phyloP scores from a whole-genome alignment of 2,113 vertebrate species.

The Macaca fascicularis region DNA sequence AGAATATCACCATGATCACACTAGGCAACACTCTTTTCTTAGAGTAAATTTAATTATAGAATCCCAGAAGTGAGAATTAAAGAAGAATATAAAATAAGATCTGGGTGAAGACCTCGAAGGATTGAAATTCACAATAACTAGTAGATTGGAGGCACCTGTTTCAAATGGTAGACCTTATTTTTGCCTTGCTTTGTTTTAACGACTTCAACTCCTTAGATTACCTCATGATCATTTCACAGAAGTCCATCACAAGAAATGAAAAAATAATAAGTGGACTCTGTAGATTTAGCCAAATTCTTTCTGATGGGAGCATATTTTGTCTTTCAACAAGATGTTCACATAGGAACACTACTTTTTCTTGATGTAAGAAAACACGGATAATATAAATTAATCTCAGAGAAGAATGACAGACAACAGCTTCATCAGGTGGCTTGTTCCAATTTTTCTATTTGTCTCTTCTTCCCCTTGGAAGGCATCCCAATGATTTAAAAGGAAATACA shows the following conservation, averaged over 20 bases:
- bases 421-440: neutral
- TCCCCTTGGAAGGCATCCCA: neutral
- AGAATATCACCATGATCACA: neutral
- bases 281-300: neutral
- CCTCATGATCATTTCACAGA: neutral
- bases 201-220: constrained; percentile 29
- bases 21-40: neutral
- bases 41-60: constrained; percentile 24
- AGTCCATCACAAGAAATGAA: neutral
- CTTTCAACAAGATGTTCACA: constrained; percentile 6
- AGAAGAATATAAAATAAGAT: constrained; percentile 13
- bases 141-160: constrained; percentile 56
- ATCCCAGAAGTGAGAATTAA: constrained; percentile 37
- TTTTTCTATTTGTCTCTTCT: constrained; percentile 31
- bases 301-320: neutral
- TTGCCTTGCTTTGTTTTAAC: constrained; percentile 38
- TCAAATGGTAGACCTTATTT: neutral
- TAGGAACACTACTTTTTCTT: neutral
- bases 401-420: neutral
- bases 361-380: neutral
- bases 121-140: neutral
- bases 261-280: neutral
- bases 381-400: neutral
- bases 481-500: constrained; percentile 18
- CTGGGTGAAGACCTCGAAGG: neutral